Evolutionary conservation across 2,888 invertebrate genomes (phyloP).

Genomic region (Laspeyria flexula): DNA sequence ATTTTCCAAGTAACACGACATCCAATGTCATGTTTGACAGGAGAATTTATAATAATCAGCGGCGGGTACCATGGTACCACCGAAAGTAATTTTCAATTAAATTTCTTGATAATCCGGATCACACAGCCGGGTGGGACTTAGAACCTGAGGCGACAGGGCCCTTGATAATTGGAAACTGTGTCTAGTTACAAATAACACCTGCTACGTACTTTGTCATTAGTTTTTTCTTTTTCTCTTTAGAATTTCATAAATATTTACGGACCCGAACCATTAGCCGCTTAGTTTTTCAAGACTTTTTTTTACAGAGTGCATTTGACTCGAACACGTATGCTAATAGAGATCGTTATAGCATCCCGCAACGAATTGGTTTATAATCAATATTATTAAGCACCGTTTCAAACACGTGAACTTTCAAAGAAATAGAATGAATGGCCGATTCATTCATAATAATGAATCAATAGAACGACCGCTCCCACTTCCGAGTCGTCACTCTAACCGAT

Average conservation of each 20-base stretch:
- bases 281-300: slow-evolving; percentile 43
- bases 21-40: slow-evolving; percentile 64
- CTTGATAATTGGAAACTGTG: slow-evolving; percentile 77
- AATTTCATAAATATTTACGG: slow-evolving; percentile 38
- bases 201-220: slow-evolving; percentile 46
- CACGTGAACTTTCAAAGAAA: slow-evolving; percentile 58
- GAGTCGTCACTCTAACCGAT: slow-evolving; percentile 61
- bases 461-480: slow-evolving; percentile 68
- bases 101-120: slow-evolving; percentile 82
- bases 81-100: slow-evolving; percentile 83
- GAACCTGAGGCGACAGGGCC: slow-evolving; percentile 66
- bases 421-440: slow-evolving; percentile 78
- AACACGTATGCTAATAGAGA: slow-evolving; percentile 55
- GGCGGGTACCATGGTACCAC: slow-evolving; percentile 62
- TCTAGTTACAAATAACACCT: slow-evolving; percentile 68
- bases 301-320: slow-evolving; percentile 39
- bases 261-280: slow-evolving; percentile 19
- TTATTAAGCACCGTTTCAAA: slow-evolving; percentile 65
- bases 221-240: slow-evolving; percentile 30
- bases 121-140: slow-evolving; percentile 57
- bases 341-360: slow-evolving; percentile 62
- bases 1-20: slow-evolving; percentile 56
- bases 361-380: slow-evolving; percentile 68
- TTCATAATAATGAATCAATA: slow-evolving; percentile 80
- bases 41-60: slow-evolving; percentile 74